Conservation (phyloP, 30 jellyfish, hydroid and myxozoan species). For the Mastigias papua region DNA sequence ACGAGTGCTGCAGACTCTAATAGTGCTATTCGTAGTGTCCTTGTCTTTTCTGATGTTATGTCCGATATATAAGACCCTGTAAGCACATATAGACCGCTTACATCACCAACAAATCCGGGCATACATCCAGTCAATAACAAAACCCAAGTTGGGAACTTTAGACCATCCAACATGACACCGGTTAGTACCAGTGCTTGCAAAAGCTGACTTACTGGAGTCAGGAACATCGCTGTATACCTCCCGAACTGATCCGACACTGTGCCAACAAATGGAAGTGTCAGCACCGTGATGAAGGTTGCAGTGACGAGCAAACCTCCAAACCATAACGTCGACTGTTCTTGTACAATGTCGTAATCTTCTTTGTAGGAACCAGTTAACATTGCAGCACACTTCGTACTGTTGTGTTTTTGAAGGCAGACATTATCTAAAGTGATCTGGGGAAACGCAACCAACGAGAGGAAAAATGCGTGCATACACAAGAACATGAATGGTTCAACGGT, state of each 20-base stretch:
- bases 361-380: constrained; percentile 29
- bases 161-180: background rate
- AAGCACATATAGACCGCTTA: no score
- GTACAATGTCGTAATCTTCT: constrained; percentile 33
- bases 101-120: constrained; percentile 20
- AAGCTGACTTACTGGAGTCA: constrained; percentile 17
- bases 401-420: constrained; percentile 28
- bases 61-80: constrained; percentile 17
- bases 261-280: constrained; percentile 28
- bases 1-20: background rate
- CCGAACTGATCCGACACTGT: constrained; percentile 33
- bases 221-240: constrained; percentile 9
- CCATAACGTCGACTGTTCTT: constrained; percentile 27
- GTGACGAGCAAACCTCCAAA: constrained; percentile 3
- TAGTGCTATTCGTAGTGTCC: constrained; percentile 2
- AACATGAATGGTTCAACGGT: constrained; percentile 42
- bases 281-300: background rate
- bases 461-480: constrained; percentile 13
- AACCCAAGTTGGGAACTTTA: constrained; percentile 9
- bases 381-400: constrained; percentile 8
- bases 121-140: background rate
- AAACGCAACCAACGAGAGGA: constrained; percentile 25
- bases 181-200: background rate
- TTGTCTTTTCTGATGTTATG: background rate
- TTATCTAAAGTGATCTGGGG: constrained; percentile 49